A percentile compares a stretch with the other conserved stretches of the same genome.
Conservation (phyloP, 2,888 invertebrate genomes). For the Chalcosyrphus nemorum region DNA sequence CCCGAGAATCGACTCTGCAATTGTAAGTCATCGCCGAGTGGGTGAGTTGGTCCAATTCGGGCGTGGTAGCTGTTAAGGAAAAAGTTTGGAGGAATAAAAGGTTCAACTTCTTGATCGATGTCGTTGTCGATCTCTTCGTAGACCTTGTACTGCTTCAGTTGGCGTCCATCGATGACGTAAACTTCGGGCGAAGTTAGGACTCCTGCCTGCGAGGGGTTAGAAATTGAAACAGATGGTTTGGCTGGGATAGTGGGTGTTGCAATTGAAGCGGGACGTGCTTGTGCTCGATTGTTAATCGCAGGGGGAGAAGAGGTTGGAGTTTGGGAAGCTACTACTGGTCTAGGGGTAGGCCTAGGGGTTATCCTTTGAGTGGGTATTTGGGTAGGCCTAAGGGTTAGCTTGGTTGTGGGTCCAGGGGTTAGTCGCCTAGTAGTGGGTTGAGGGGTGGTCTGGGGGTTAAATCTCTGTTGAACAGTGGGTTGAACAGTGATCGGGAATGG, state of each 20-base stretch:
- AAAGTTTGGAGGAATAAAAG: slow-evolving; percentile 77
- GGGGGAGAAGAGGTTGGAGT: not conserved
- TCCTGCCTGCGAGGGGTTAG: slow-evolving; percentile 50
- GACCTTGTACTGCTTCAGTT: slow-evolving; percentile 81
- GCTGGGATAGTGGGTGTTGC: slow-evolving; percentile 3
- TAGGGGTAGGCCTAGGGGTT: slow-evolving; percentile 9
- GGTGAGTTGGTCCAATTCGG: slow-evolving; percentile 74
- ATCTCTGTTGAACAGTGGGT: not conserved
- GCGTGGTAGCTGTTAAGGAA: slow-evolving; percentile 77
- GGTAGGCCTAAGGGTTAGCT: not conserved
- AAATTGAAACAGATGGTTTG: slow-evolving; percentile 20
- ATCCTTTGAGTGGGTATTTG: not conserved
- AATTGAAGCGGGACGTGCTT: slow-evolving; percentile 2
- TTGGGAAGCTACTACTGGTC: not conserved
- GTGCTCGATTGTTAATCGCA: not conserved
- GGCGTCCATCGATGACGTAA: slow-evolving; percentile 79
- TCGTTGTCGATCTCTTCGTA: slow-evolving; percentile 81
- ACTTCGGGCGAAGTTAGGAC: slow-evolving; percentile 58
- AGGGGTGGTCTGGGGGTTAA: not conserved
- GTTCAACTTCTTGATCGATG: slow-evolving; percentile 76
- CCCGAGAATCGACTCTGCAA: slow-evolving; percentile 62
- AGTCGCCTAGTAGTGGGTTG: not conserved
- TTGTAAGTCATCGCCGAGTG: slow-evolving; percentile 58
- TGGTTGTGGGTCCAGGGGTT: not conserved
- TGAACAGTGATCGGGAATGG: not conserved